A percentile compares a stretch with the other conserved stretches of the same genome.
These are phyloP conservation scores for Ceratitis capitata DNA, from an alignment of 1,140 invertebrate genomes.

Conservation along the genomic window DNA sequence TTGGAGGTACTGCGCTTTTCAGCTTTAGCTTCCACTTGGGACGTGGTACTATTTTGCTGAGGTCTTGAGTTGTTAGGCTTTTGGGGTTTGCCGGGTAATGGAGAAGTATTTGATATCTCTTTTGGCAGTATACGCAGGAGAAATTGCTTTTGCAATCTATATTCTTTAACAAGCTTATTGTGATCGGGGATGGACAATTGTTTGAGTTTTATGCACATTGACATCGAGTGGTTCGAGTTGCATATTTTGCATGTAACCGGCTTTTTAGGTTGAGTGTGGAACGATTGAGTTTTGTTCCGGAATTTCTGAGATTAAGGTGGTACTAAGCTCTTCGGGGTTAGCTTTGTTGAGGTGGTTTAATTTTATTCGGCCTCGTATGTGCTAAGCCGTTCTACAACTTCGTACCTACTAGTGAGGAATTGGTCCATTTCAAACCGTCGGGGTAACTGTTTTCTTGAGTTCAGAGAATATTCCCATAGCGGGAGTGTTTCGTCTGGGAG, in stretches of 20 bases:
- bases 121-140: neutral
- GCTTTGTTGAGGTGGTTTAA: too few relatives aligned
- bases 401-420: neutral
- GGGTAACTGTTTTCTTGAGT: neutral
- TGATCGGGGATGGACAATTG: too few relatives aligned
- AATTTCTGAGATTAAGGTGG: neutral
- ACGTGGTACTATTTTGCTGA: neutral
- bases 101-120: neutral
- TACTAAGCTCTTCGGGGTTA: neutral
- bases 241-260: too few relatives aligned
- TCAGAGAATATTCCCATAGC: slow-evolving; percentile 37
- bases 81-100: neutral
- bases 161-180: neutral
- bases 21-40: too few relatives aligned
- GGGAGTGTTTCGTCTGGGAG: neutral
- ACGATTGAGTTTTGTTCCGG: too few relatives aligned
- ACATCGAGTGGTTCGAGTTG: too few relatives aligned
- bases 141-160: neutral
- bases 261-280: too few relatives aligned
- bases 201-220: too few relatives aligned
- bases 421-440: neutral
- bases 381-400: neutral
- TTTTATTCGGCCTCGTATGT: neutral
- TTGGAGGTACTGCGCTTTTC: too few relatives aligned
- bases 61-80: too few relatives aligned